Evolutionary conservation across 1,140 invertebrate genomes (phyloP), one percentile per base, ranked within the genome.

Genomic region (Cydia pomonella): DNA sequence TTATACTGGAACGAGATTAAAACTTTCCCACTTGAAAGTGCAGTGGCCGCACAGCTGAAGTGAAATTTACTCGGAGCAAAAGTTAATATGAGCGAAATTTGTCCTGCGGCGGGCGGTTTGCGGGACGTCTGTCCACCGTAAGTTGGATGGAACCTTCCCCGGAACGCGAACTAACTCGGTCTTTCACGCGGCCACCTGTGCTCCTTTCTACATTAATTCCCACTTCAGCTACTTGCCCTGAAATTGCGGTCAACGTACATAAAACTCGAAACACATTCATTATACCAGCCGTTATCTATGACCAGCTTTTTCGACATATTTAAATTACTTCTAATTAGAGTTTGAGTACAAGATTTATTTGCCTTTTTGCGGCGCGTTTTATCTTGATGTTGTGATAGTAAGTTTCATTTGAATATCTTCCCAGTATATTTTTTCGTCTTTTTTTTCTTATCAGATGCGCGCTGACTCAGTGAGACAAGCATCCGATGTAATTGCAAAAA

Each of bases 81-180:
- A 90, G 87, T 92, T 89, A 89, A 90, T 88, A 89, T 88, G 89
- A 90, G 84, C 85, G 80, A 88, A 89, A 90, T 89, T 90, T 89
- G 87, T 89, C 83, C 80, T 83, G 85, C 77, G 82, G 85, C 82
- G 74, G 78, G 83, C 84, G 81, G 87, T 86, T 83, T 86, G 83
- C 80, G 81, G 84, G 77, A 74, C 80, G 80, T 78, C 76, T 79
- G 73, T 21, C 75, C 76, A 76, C 53, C 63, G 75, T 76, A 84
- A 89, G 82, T 88, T 84, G 76, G 64, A 80, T 84, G 76, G 64
- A 80, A 81, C 80, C 84, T 84, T 59, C 79, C 76, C 73, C 66
- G 78, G 29, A 63, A 85, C 71, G 78, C 25, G 71, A 85, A 85
- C 84, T 87, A 84, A 79, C 81, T 85, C 71, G 53, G 62, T 72